Conservation (phyloP, 2,888 invertebrate species). For the Cheilosia impressa region DNA sequence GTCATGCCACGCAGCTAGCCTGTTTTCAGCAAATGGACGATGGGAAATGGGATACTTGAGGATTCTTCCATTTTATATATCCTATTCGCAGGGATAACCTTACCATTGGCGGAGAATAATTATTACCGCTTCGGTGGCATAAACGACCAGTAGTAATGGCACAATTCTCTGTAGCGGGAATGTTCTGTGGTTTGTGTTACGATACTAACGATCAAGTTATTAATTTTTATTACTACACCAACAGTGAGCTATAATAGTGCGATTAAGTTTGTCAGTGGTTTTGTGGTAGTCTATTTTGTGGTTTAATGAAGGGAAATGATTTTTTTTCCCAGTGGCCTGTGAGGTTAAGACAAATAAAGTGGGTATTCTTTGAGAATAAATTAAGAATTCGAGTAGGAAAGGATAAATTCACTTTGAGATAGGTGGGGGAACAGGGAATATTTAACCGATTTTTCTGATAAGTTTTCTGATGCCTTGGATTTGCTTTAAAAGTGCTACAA, state of each 20-base stretch:
- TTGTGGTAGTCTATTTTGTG: conserved; percentile 19
- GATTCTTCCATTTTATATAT: conserved; percentile 26
- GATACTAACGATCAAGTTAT: conserved; percentile 67
- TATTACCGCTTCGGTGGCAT: conserved; percentile 29
- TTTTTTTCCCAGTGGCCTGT: not conserved
- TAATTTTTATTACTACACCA: conserved; percentile 67
- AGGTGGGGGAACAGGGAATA: too few species aligned
- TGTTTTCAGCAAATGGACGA: conserved; percentile 15
- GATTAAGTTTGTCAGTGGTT: conserved; percentile 63
- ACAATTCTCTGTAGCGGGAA: conserved; percentile 4
- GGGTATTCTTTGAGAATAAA: too few species aligned
- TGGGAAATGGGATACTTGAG: conserved; percentile 29
- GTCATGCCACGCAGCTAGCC: conserved; percentile 19
- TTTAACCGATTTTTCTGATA: too few species aligned
- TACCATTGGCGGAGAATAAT: conserved; percentile 10
- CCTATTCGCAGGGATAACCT: conserved; percentile 34
- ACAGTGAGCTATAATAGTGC: conserved; percentile 53
- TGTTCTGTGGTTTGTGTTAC: conserved; percentile 47
- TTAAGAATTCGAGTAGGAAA: too few species aligned
- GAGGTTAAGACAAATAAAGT: not conserved
- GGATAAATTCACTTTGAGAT: too few species aligned
- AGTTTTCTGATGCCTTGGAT: too few species aligned
- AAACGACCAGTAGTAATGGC: conserved; percentile 23
- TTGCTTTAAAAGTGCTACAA: too few species aligned
- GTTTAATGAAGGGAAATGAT: conserved; percentile 1